phyloP scores from a whole-genome alignment of 2,113 vertebrate species.

The Glareola pratincola region DNA sequence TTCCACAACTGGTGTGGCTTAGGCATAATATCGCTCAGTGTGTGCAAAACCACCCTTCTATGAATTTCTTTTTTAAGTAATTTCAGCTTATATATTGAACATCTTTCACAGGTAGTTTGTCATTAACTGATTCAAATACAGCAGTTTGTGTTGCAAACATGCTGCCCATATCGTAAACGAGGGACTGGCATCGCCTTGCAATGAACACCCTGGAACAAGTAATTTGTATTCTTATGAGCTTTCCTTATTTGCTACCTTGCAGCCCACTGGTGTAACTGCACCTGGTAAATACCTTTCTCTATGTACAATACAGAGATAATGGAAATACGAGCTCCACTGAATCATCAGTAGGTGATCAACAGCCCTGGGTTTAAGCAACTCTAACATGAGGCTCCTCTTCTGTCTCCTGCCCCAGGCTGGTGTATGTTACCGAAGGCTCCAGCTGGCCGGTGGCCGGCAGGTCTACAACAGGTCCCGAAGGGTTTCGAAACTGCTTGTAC shows the following conservation, averaged over 20 bases:
- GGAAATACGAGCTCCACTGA: slow-evolving; percentile 61
- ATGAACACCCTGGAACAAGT: slow-evolving; percentile 24
- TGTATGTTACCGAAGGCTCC: slow-evolving; percentile 93
- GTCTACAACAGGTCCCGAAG: slow-evolving; percentile 81
- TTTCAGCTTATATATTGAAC: slow-evolving; percentile 6
- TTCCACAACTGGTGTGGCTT: slow-evolving; percentile 26
- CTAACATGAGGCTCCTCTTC: slow-evolving; percentile 86
- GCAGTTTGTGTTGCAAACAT: slow-evolving; percentile 9
- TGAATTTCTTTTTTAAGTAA: neutral
- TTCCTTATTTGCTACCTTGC: slow-evolving; percentile 78
- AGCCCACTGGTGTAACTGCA: slow-evolving; percentile 68
- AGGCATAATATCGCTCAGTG: slow-evolving; percentile 35
- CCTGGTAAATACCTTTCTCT: slow-evolving; percentile 83
- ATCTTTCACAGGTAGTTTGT: slow-evolving; percentile 2
- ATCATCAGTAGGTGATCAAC: slow-evolving; percentile 49
- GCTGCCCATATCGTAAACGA: neutral
- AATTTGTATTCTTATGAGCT: slow-evolving; percentile 58
- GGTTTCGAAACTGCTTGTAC: slow-evolving; percentile 95
- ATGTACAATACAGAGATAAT: slow-evolving; percentile 79
- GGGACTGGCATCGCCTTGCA: slow-evolving; percentile 47
- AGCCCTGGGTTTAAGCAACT: slow-evolving; percentile 76
- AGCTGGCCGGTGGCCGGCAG: slow-evolving; percentile 73
- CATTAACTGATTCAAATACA: slow-evolving; percentile 14
- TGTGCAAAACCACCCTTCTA: slow-evolving; percentile 50
- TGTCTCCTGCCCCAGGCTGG: slow-evolving; percentile 86